Percentiles rank a stretch among this genome's conserved stretches.
phyloP scores from a whole-genome alignment of 2,888 invertebrate species.

The Eurytoma adleriae region DNA sequence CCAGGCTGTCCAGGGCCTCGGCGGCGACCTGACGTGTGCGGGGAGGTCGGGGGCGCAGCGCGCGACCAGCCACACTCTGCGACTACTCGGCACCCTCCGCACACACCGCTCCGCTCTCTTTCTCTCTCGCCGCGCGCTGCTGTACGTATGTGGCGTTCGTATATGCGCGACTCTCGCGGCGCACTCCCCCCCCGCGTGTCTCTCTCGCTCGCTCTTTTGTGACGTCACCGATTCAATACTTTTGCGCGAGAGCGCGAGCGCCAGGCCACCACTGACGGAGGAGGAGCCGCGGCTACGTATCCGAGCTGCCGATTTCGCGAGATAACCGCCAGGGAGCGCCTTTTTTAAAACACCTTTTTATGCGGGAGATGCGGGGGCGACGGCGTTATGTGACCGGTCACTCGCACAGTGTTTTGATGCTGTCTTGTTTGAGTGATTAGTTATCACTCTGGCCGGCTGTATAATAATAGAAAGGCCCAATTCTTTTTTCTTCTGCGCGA shows the following conservation, averaged over 20 bases:
- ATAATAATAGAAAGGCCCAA: no score
- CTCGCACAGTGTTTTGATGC: no score
- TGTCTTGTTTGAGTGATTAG: no score
- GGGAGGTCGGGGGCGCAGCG: no score
- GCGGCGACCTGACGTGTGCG: neutral
- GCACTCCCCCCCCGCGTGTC: neutral
- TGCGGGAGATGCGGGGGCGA: no score
- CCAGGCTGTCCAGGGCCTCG: slow-evolving; percentile 9
- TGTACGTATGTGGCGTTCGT: neutral
- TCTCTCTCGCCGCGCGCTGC: neutral
- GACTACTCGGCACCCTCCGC: neutral
- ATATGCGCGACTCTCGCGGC: neutral
- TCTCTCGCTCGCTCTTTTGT: slow-evolving; percentile 68
- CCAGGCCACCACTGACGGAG: neutral
- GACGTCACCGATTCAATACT: slow-evolving; percentile 76
- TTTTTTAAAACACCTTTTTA: slow-evolving; percentile 33
- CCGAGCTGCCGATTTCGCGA: neutral
- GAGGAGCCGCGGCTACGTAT: slow-evolving; percentile 1
- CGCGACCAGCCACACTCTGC: no score
- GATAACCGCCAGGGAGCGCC: slow-evolving; percentile 48
- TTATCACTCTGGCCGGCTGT: no score
- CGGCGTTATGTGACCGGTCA: no score
- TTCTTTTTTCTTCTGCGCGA: no score
- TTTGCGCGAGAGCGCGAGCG: slow-evolving; percentile 62
- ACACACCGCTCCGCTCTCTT: neutral